Evolutionary conservation across 1,140 invertebrate species (phyloP).

Genomic region (Maniola jurtina): DNA sequence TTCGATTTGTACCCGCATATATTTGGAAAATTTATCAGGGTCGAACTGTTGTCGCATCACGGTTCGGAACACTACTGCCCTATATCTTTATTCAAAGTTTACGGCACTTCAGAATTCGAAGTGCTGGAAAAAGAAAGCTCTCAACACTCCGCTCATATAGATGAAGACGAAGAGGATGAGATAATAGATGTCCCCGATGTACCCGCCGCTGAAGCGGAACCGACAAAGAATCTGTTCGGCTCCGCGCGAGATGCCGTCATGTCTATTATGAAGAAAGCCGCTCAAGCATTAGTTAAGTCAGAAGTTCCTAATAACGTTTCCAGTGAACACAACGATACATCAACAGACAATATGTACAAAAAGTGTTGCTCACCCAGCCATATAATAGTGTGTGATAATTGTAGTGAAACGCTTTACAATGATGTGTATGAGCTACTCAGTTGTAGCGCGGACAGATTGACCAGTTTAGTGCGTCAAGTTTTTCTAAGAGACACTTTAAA

Average conservation of each 20-base stretch:
- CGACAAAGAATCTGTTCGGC: slow-evolving; percentile 87
- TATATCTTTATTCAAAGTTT: slow-evolving; percentile 93
- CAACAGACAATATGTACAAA: slow-evolving; percentile 71
- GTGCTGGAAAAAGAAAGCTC: slow-evolving; percentile 89
- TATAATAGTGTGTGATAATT: slow-evolving; percentile 85
- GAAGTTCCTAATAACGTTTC: slow-evolving; percentile 79
- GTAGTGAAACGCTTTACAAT: slow-evolving; percentile 82
- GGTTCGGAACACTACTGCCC: slow-evolving; percentile 99
- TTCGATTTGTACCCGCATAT: slow-evolving; percentile 89
- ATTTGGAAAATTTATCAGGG: slow-evolving; percentile 96
- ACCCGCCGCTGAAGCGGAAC: slow-evolving; percentile 65
- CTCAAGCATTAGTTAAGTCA: slow-evolving; percentile 87
- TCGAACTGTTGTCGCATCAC: slow-evolving; percentile 95
- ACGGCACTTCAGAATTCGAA: slow-evolving; percentile 94
- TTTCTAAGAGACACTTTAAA: slow-evolving; percentile 79
- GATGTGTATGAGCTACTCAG: slow-evolving; percentile 84
- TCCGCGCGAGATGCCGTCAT: slow-evolving; percentile 91
- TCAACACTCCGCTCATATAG: slow-evolving; percentile 78
- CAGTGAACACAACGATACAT: slow-evolving; percentile 67
- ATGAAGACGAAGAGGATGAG: slow-evolving; percentile 83
- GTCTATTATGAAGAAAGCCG: slow-evolving; percentile 93
- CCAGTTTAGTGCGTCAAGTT: slow-evolving; percentile 77
- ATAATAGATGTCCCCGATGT: slow-evolving; percentile 77
- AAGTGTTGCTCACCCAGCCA: slow-evolving; percentile 83
- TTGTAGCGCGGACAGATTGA: slow-evolving; percentile 80